These are phyloP conservation scores for Brachyopa scutellaris DNA, from an alignment of 2,888 invertebrate species.

Conservation along the genomic window DNA sequence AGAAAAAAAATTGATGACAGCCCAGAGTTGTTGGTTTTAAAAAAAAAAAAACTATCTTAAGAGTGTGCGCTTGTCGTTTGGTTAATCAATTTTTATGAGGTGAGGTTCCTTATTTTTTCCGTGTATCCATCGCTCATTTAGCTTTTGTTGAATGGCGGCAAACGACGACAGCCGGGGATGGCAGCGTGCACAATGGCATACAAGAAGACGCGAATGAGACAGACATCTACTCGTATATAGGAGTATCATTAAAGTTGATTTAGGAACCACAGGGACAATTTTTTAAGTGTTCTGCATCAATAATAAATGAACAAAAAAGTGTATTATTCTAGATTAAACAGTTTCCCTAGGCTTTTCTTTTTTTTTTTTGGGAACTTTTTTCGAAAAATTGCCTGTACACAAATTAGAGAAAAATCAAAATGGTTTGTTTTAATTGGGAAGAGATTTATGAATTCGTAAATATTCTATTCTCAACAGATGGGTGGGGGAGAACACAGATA, in stretches of 20 bases:
- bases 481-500: conserved; percentile 5
- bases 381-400: conserved; percentile 22
- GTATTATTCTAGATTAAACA: conserved; percentile 42
- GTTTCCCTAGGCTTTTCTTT: conserved; percentile 19
- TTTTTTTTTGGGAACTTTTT: conserved; percentile 6
- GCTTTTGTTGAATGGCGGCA: conserved; percentile 51
- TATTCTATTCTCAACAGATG: neutral
- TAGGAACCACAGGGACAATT: conserved; percentile 60
- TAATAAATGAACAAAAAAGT: conserved; percentile 55
- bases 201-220: conserved; percentile 30
- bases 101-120: conserved; percentile 69
- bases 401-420: conserved; percentile 59
- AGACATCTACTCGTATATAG: conserved; percentile 7
- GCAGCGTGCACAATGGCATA: conserved; percentile 28
- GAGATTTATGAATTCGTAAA: conserved; percentile 62
- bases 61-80: conserved; percentile 71
- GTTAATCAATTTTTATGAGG: conserved; percentile 73
- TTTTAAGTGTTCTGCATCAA: conserved; percentile 55
- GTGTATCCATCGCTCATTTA: conserved; percentile 71
- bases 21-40: conserved; percentile 32
- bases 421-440: conserved; percentile 52
- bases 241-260: conserved; percentile 60
- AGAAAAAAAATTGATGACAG: conserved; percentile 56
- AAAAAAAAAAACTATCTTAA: conserved; percentile 36
- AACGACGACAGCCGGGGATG: conserved; percentile 13